phyloP scores from a whole-genome alignment of 92 coral and sea anemone species.

The Palythoa heliodiscus region DNA sequence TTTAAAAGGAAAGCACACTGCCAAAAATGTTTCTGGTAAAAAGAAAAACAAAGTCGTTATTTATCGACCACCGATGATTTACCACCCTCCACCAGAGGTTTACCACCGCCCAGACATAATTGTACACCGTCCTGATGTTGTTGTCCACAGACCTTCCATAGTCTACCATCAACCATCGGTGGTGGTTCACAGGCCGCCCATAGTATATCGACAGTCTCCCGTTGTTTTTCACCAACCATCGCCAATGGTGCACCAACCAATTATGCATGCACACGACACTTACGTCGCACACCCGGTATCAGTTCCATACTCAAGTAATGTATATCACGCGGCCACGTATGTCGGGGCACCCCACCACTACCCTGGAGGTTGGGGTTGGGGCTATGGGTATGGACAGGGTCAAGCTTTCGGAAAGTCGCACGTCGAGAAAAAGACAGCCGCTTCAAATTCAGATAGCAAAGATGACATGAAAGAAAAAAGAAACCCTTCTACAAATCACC shows the following conservation, averaged over 20 bases:
- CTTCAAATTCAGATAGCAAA: too few relatives aligned
- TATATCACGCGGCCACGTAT: conserved; percentile 64
- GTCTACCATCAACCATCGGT: conserved; percentile 92
- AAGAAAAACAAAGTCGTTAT: conserved; percentile 83
- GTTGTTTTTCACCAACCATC: conserved; percentile 85
- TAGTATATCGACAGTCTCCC: conserved; percentile 83
- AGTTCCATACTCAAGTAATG: conserved; percentile 65
- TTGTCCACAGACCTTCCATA: conserved; percentile 87
- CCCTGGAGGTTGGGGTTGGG: conserved; percentile 61
- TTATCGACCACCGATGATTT: conserved; percentile 92
- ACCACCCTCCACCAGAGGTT: conserved; percentile 99
- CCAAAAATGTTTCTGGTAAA: conserved; percentile 49
- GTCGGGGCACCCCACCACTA: conserved; percentile 83
- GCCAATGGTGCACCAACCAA: conserved; percentile 81
- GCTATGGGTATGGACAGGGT: conserved; percentile 22
- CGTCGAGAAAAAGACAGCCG: too few relatives aligned
- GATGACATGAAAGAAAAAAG: too few relatives aligned
- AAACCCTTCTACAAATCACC: too few relatives aligned
- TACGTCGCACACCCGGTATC: conserved; percentile 75
- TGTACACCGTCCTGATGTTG: conserved; percentile 86
- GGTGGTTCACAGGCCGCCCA: conserved; percentile 85
- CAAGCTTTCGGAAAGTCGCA: too few relatives aligned
- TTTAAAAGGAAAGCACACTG: neutral
- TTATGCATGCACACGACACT: conserved; percentile 85
- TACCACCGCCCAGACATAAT: conserved; percentile 90